Percentiles rank a stretch among this genome's conserved stretches.
phyloP scores from a whole-genome alignment of 2,888 invertebrate species.

The Yponomeuta sedellus region DNA sequence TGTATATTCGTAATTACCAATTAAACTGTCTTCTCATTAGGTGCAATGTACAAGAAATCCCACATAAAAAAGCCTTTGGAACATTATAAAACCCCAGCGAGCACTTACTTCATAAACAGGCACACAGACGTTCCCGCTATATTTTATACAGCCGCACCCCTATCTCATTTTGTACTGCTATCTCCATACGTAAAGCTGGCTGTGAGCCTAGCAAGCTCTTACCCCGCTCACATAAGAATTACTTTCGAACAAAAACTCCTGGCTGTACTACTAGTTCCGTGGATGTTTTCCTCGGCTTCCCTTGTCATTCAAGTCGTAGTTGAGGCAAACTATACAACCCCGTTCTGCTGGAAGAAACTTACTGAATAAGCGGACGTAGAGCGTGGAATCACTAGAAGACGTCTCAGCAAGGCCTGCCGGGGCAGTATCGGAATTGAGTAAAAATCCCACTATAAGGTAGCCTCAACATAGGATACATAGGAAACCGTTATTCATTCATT shows the following conservation, averaged over 20 bases:
- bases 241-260: no score
- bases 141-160: slow-evolving; percentile 1
- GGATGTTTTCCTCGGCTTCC: slow-evolving; percentile 9
- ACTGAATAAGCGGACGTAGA: slow-evolving; percentile 22
- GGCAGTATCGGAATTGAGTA: no score
- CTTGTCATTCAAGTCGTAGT: slow-evolving; percentile 13
- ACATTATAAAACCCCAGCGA: neutral
- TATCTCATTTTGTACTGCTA: neutral
- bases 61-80: no score
- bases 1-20: no score
- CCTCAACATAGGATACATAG: no score
- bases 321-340: slow-evolving; percentile 10
- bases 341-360: slow-evolving; percentile 8
- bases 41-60: no score
- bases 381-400: neutral
- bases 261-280: neutral
- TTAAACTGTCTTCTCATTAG: no score
- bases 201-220: no score
- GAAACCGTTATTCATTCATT: no score
- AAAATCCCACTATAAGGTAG: no score
- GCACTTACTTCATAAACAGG: neutral
- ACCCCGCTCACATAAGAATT: no score
- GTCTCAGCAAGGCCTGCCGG: neutral
- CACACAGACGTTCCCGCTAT: neutral
- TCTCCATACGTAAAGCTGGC: slow-evolving; percentile 6